Conservation (phyloP, 2,113 vertebrate genomes). For the Pterocles gutturalis region DNA sequence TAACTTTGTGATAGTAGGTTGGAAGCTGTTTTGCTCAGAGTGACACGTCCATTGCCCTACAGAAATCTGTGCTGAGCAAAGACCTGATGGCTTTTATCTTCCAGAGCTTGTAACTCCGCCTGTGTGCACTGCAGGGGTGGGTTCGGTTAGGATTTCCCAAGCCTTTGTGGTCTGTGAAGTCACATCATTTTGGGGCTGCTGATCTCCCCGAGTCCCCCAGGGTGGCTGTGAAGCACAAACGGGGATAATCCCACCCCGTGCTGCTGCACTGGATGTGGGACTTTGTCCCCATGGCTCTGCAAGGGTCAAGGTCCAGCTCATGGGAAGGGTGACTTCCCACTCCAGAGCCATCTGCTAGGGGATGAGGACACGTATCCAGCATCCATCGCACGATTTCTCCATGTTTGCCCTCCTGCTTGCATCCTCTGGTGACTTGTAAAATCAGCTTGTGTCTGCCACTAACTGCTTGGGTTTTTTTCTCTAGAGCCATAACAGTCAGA, state of each 20-base stretch:
- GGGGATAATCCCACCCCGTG: background rate
- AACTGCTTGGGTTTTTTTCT: background rate
- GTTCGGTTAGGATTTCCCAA: background rate
- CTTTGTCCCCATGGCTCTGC: background rate
- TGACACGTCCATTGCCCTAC: background rate
- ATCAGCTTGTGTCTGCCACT: background rate
- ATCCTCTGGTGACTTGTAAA: slow-evolving; percentile 40
- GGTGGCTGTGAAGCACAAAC: background rate
- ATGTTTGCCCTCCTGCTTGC: background rate
- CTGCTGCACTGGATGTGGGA: background rate
- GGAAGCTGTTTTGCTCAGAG: background rate
- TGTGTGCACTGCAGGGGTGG: background rate
- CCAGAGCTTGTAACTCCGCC: background rate
- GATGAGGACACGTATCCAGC: background rate
- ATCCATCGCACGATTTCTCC: background rate
- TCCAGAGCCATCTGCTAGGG: background rate
- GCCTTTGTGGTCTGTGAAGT: fast-evolving
- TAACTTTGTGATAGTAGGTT: background rate
- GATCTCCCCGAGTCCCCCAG: background rate
- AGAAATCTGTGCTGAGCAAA: background rate
- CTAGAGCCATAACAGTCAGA: slow-evolving; percentile 12
- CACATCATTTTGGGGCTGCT: background rate
- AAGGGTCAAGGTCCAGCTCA: background rate
- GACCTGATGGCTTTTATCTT: background rate
- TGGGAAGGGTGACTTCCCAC: background rate